These are phyloP conservation scores for Steromphala cineraria DNA, from an alignment of 2,888 invertebrate species.

Conservation along the genomic window DNA sequence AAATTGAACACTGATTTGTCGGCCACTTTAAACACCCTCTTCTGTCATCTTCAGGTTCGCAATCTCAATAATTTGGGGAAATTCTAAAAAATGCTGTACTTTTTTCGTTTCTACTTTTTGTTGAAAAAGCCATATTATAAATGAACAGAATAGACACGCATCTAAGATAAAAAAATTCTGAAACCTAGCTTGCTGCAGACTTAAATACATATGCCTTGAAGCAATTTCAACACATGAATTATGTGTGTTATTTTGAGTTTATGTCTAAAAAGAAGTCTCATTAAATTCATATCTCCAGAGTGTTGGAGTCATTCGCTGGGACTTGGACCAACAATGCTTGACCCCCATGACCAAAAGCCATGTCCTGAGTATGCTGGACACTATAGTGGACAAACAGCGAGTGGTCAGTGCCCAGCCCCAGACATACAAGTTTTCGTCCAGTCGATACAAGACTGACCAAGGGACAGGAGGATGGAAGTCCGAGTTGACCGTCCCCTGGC, in stretches of 20 bases:
- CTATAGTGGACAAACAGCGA: slow-evolving; percentile 23
- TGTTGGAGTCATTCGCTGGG: slow-evolving; percentile 30
- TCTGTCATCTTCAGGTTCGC: too few relatives aligned
- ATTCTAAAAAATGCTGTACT: too few relatives aligned
- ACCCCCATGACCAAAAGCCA: slow-evolving; percentile 22
- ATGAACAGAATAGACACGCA: too few relatives aligned
- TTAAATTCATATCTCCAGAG: neutral
- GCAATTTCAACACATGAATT: too few relatives aligned
- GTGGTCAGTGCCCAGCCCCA: neutral
- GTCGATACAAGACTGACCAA: slow-evolving; percentile 10
- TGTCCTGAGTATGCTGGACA: slow-evolving; percentile 32
- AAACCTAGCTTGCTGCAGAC: too few relatives aligned
- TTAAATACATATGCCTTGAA: too few relatives aligned
- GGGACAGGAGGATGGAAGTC: slow-evolving; percentile 31
- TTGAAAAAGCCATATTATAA: too few relatives aligned
- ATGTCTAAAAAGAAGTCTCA: neutral
- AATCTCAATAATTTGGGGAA: too few relatives aligned
- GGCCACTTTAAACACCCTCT: too few relatives aligned
- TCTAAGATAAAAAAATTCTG: too few relatives aligned
- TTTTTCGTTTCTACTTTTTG: too few relatives aligned
- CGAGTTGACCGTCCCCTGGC: slow-evolving; percentile 36
- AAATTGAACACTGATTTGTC: too few relatives aligned
- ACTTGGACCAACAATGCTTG: neutral
- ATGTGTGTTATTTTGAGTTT: neutral
- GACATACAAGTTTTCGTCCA: slow-evolving; percentile 22